Percentiles rank a stretch among this genome's conserved stretches.
Conservation (phyloP, 2,888 invertebrate genomes). For the Baronia brevicornis region DNA sequence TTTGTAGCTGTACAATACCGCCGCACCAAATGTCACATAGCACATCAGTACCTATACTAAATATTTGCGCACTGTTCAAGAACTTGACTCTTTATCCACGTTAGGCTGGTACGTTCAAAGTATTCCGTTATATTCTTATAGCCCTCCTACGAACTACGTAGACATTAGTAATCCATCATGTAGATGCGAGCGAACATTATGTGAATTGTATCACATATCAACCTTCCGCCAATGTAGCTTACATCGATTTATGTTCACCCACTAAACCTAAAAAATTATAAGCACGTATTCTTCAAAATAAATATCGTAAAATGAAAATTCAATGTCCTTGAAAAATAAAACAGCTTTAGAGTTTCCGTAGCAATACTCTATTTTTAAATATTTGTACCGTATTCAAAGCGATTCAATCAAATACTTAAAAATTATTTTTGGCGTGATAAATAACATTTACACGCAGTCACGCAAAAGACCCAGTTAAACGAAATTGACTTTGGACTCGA, state of each 20-base stretch:
- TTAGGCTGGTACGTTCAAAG: not conserved
- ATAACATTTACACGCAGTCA: constrained; percentile 16
- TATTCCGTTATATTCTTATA: not conserved
- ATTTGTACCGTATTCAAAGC: too few relatives aligned
- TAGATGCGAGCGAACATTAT: constrained; percentile 33
- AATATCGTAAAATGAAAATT: too few relatives aligned
- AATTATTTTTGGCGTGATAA: not conserved
- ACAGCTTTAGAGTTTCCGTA: too few relatives aligned
- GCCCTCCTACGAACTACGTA: constrained; percentile 8
- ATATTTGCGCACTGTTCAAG: constrained; percentile 13
- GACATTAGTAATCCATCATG: constrained; percentile 50
- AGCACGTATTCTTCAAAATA: constrained; percentile 17
- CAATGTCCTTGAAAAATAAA: too few relatives aligned
- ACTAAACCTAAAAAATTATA: constrained; percentile 20
- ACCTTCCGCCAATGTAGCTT: constrained; percentile 1
- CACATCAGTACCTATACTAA: constrained; percentile 9
- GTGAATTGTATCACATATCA: constrained; percentile 27
- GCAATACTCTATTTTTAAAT: too few relatives aligned
- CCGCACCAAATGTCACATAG: constrained; percentile 6
- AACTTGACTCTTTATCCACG: too few relatives aligned
- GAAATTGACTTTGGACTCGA: constrained; percentile 31
- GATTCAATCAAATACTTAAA: not conserved
- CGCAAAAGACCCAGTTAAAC: constrained; percentile 35
- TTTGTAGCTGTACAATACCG: constrained; percentile 12
- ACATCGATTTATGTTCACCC: not conserved